phyloP scores from a whole-genome alignment of 2,888 invertebrate species.

The Tiliacea aurago region DNA sequence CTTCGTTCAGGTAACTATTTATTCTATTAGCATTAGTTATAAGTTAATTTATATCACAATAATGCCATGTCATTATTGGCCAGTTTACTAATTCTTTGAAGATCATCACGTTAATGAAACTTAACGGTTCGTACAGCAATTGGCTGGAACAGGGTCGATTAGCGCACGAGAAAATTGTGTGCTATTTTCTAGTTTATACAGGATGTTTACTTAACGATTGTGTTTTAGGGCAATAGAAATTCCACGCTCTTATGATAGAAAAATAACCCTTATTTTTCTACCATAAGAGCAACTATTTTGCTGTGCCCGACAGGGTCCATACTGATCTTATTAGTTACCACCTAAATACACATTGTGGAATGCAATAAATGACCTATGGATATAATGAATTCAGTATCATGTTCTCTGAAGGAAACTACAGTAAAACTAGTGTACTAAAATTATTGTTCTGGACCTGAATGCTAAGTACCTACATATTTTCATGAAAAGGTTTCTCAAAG shows the following conservation, averaged over 20 bases:
- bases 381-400: not conserved
- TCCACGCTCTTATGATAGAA: no score
- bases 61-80: not conserved
- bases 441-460: no score
- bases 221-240: not conserved
- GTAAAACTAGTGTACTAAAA: not conserved
- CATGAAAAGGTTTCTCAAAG: not conserved
- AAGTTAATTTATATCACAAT: not conserved
- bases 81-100: not conserved
- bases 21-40: not conserved
- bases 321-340: not conserved
- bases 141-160: not conserved
- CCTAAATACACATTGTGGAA: no score
- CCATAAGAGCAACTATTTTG: not conserved
- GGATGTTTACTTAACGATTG: not conserved
- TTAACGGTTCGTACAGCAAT: no score
- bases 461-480: not conserved
- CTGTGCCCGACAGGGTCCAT: no score
- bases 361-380: not conserved
- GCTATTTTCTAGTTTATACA: not conserved
- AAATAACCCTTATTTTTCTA: not conserved
- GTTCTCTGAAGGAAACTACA: not conserved
- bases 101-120: not conserved
- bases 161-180: no score
- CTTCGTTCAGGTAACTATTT: not conserved